phyloP scores from a whole-genome alignment of 2,797 vertebrate species.

The Aphelocoma californica region DNA sequence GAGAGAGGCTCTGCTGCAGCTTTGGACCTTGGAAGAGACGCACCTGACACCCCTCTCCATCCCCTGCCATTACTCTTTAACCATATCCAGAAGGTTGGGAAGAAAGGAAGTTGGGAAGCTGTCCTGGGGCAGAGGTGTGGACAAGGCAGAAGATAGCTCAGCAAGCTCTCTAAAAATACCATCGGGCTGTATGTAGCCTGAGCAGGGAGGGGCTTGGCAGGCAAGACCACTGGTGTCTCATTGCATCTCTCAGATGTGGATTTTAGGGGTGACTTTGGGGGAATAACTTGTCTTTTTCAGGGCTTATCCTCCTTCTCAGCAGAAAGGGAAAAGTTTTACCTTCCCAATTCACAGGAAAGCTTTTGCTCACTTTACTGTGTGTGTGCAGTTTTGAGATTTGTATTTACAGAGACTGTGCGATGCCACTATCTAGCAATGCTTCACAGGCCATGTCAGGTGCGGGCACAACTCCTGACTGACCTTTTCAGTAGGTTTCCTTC shows the following conservation, averaged over 20 bases:
- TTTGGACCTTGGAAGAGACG: not conserved
- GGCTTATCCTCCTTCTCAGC: not conserved
- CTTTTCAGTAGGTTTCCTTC: not conserved
- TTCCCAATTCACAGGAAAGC: not conserved
- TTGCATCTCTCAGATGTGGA: not conserved
- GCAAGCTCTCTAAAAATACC: not conserved
- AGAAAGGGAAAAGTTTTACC: not conserved
- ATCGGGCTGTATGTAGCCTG: not conserved
- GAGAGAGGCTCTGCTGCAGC: not conserved
- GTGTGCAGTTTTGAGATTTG: not conserved
- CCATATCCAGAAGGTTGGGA: not conserved
- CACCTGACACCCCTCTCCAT: not conserved
- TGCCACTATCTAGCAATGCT: not conserved
- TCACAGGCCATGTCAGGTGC: not conserved
- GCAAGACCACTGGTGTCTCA: not conserved
- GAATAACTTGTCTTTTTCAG: not conserved
- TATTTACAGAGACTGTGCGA: not conserved
- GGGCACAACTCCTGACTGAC: not conserved
- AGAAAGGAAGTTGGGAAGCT: not conserved
- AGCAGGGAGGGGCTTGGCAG: not conserved
- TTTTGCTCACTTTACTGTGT: not conserved
- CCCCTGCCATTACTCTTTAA: not conserved
- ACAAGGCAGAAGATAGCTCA: not conserved
- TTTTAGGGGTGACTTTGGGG: not conserved
- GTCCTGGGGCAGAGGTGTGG: not conserved